Conservation (phyloP, 1,140 invertebrate species). For the Anastatus disparis region DNA sequence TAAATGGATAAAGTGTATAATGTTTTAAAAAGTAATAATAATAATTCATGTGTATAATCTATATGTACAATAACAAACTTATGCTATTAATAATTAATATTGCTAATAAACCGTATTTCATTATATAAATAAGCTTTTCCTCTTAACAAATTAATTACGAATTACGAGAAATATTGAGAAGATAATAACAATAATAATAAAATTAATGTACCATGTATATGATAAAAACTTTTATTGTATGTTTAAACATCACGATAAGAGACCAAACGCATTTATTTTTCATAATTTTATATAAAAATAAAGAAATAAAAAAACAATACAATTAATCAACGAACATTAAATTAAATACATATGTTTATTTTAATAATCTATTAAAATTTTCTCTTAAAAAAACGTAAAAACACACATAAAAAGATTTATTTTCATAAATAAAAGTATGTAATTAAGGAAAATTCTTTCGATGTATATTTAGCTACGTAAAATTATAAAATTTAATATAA, state of each 20-base stretch:
- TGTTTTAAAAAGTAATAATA: conserved; percentile 1
- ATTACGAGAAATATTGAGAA: conserved; percentile 1
- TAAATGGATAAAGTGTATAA: conserved; percentile 27
- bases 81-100: conserved; percentile 1
- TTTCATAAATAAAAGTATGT: not conserved
- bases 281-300: conserved; percentile 25
- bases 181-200: not conserved
- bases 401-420: not conserved
- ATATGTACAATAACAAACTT: conserved; percentile 20
- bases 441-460: not conserved
- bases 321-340: not conserved
- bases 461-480: not conserved
- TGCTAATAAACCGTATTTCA: not conserved
- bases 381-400: conserved; percentile 10
- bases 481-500: not conserved
- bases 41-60: conserved; percentile 24
- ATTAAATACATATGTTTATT: conserved; percentile 1
- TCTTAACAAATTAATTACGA: not conserved
- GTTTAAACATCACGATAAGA: conserved; percentile 8
- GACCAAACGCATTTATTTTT: conserved; percentile 19
- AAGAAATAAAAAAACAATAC: no score
- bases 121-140: not conserved
- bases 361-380: conserved; percentile 1
- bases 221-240: conserved; percentile 16
- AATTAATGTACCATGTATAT: not conserved